These are phyloP conservation scores for Arenaria interpres DNA, from an alignment of 2,113 vertebrate genomes.

Conservation along the genomic window DNA sequence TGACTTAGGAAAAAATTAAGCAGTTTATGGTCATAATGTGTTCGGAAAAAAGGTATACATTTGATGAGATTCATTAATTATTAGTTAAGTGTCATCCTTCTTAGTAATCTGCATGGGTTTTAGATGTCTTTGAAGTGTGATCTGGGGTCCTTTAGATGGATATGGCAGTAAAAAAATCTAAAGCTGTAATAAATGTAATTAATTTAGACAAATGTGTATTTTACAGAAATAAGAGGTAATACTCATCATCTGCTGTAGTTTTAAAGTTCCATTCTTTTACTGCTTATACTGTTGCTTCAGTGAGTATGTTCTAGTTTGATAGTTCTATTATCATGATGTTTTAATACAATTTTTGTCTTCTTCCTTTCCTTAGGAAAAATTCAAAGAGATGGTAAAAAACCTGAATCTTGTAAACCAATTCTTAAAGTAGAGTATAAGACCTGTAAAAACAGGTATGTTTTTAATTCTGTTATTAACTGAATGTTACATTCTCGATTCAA, in stretches of 20 bases:
- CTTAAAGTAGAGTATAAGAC: slow-evolving; percentile 98
- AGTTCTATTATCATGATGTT: background rate
- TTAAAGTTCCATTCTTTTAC: background rate
- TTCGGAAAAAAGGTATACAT: background rate
- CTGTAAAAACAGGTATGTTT: slow-evolving; percentile 87
- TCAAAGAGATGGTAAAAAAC: slow-evolving; percentile 91
- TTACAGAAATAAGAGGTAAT: background rate
- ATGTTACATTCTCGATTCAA: background rate
- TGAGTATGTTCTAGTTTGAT: background rate
- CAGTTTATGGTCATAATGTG: background rate
- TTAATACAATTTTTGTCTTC: slow-evolving; percentile 35
- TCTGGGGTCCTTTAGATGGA: background rate
- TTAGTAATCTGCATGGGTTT: background rate
- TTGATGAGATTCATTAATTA: background rate
- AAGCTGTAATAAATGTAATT: background rate
- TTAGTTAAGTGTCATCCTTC: background rate
- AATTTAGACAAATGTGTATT: background rate
- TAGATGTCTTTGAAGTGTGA: background rate
- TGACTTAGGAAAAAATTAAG: background rate
- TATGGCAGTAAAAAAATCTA: background rate
- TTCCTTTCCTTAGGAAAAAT: slow-evolving; percentile 84
- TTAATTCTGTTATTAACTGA: background rate
- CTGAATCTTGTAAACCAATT: slow-evolving; percentile 96
- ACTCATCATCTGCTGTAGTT: background rate
- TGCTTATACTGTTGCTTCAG: background rate